phyloP scores from a whole-genome alignment of 2,888 invertebrate genomes.

The Phalangium opilio region DNA sequence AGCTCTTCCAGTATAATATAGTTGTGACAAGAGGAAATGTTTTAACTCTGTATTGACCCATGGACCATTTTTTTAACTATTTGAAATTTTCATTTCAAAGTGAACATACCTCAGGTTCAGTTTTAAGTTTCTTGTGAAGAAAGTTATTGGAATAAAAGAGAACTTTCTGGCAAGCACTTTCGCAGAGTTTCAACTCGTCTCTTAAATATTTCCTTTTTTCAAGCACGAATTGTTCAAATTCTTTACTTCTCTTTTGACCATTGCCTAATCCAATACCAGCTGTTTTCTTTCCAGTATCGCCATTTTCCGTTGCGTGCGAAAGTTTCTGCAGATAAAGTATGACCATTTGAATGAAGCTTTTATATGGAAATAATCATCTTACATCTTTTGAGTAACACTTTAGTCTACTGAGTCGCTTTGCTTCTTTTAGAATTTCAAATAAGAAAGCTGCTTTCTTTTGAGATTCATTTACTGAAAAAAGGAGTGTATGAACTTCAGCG shows the following conservation, averaged over 20 bases:
- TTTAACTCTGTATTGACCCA: no score
- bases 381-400: slow-evolving; percentile 20
- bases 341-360: not conserved
- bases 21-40: no score
- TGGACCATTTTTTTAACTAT: no score
- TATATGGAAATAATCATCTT: not conserved
- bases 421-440: slow-evolving; percentile 24
- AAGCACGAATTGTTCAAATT: slow-evolving; percentile 27
- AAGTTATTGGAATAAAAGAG: slow-evolving; percentile 32
- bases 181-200: slow-evolving; percentile 26
- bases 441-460: slow-evolving; percentile 20
- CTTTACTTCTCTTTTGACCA: slow-evolving; percentile 27
- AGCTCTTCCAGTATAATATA: no score
- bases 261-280: slow-evolving; percentile 27
- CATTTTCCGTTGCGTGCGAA: no score
- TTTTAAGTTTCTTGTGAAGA: slow-evolving; percentile 29
- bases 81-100: no score
- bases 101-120: slow-evolving; percentile 20
- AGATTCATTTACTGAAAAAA: no score
- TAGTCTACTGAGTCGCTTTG: slow-evolving; percentile 23
- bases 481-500: no score
- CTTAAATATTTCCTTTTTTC: slow-evolving; percentile 23
- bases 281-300: no score
- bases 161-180: slow-evolving; percentile 27
- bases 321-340: no score